These are phyloP conservation scores for Siniperca scherzeri DNA, from an alignment of 2,797 vertebrate species.

Conservation along the genomic window DNA sequence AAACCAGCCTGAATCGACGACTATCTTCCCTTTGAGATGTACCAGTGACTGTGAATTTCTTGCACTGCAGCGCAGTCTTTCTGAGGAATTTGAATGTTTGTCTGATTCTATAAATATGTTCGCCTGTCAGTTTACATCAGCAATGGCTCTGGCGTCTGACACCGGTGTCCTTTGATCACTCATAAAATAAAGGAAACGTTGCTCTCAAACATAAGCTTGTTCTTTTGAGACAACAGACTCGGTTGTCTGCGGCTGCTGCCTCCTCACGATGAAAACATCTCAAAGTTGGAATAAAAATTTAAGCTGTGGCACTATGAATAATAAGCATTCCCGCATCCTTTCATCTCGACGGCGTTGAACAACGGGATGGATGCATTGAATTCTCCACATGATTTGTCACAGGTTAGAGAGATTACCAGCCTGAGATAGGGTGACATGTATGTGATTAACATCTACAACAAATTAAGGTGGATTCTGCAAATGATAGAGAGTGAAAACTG, in stretches of 20 bases:
- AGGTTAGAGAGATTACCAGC: slow-evolving; percentile 13
- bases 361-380: neutral
- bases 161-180: slow-evolving; percentile 46
- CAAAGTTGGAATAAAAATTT: slow-evolving; percentile 38
- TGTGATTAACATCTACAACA: slow-evolving; percentile 19
- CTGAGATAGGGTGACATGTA: neutral
- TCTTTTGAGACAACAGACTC: slow-evolving; percentile 26
- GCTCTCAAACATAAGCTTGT: slow-evolving; percentile 2
- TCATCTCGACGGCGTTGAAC: slow-evolving; percentile 35
- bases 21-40: slow-evolving; percentile 12
- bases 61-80: slow-evolving; percentile 24
- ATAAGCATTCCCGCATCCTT: slow-evolving; percentile 35
- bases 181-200: slow-evolving; percentile 34
- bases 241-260: neutral
- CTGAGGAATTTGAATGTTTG: slow-evolving; percentile 22
- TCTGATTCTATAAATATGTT: slow-evolving; percentile 62
- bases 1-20: slow-evolving; percentile 9
- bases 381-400: slow-evolving; percentile 24
- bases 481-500: slow-evolving; percentile 29
- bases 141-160: slow-evolving; percentile 25
- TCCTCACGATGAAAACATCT: slow-evolving; percentile 30
- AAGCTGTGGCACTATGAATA: slow-evolving; percentile 41
- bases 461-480: slow-evolving; percentile 30
- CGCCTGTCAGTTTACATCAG: slow-evolving; percentile 24
- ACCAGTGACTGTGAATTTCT: neutral